Evolutionary conservation across 2,113 vertebrate species (phyloP), one percentile per base, ranked within the genome.

Genomic region (Coryphaenoides rupestris): DNA sequence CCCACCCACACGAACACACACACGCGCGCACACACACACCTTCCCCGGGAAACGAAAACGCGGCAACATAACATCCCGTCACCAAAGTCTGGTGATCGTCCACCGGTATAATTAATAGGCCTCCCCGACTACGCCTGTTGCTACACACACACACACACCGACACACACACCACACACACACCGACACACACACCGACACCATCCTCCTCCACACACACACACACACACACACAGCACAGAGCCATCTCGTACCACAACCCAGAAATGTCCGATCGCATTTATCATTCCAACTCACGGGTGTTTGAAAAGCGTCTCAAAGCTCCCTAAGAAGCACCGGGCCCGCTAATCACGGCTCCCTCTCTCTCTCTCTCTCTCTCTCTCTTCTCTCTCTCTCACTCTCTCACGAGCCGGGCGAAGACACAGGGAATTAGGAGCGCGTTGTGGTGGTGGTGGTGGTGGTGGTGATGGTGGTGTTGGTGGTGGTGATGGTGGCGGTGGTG

Each of bases 231-330:
- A 86, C 82, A 85, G 78, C 82, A 87, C 79, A 68, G 59, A 65
- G 83, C 80, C 83, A 87, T 87, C 84, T 77, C 59, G 75, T n/a
- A n/a, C 81, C 85, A 80, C 85, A 87, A 89, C 85, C 87, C 74
- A 89, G 83, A 87, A 86, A 85, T 54, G 84, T 89, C 85, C 81
- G 66, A 85, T 75, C 87, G 82, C 72, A 88, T 87, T 87, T 81
- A 67, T 58, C 50, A 58, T 79, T 78, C 69, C 70, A 63, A 63
- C 53, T 68, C 16, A 58, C 52, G n/a, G n/a, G n/a, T n/a, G 63
- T 78, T 81, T 85, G 76, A 83, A 45, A 45, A 83, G 79, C 73
- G 1, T 59, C 77, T 83, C 70, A 81, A 73, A 82, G 70, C 73
- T 62, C 3, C 77, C 14, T 70, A 73, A 45, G 67, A 80, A 82